Evolutionary conservation across 2,113 vertebrate genomes (phyloP), one percentile per base, ranked within the genome.

Genomic region (Hymenochirus boettgeri): DNA sequence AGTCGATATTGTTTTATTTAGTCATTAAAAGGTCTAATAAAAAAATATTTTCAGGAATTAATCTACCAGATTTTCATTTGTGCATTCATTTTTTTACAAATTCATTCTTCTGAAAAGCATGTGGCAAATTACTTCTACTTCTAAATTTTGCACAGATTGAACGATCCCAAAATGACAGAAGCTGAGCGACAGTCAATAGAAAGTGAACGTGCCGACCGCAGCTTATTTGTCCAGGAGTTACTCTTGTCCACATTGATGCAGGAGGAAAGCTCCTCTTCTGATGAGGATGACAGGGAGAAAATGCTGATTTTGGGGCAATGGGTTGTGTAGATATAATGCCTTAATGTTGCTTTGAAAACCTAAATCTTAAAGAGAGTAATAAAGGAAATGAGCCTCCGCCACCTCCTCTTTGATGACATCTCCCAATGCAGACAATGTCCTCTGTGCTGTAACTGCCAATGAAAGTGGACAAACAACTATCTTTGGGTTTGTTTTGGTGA

Each of bases 251-350:
- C 96, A 23, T 82, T 99, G 75, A 94, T 98, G 91, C 92, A 77
- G 3, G 96, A 98, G 73, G 96, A 97, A 85, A 97, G 94, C 84
- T 97, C 94, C 10, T 97, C 96, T 69, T 99, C 96, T 6, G 96
- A 98, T 48, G 96, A 99, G 90, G 96, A 99, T 17, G 96, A 98
- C 22, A 89, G 90, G 63, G 93, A 72, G 95, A 97, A 79, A 92
- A 97, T 83, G 93, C 89, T 27, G 93, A 94, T 92, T 99, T 99
- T 80, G 94, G 94, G 77, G 94, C 96, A 89, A 99, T 99, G 95
- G 96, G 96, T 87, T 99, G 95, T 86, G 96, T 98, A 91, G 95
- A 99, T 90, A 93, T 99, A 90, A 99, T 97, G 96, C 95, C 96
- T 91, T 87, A 95, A 99, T 83, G 94, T 97, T 92, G 96, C 96